Evolutionary conservation across 2,888 invertebrate genomes (phyloP).

Genomic region (Parnassius orleans): DNA sequence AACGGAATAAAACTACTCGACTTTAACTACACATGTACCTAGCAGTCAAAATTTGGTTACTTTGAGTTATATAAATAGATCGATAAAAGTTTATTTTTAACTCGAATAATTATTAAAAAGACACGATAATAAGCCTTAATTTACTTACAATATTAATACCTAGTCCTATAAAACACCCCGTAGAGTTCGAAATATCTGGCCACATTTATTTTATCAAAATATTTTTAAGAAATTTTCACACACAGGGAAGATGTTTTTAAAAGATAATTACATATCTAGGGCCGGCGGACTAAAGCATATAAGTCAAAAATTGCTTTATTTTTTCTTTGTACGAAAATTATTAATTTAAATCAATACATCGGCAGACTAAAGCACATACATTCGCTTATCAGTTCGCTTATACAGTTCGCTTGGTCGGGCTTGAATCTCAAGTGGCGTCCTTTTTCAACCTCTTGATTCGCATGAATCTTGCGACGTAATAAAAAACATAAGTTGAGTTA

Average conservation of each 20-base stretch:
- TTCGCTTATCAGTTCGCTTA: too few relatives aligned
- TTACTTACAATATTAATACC: slow-evolving; percentile 19
- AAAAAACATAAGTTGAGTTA: too few relatives aligned
- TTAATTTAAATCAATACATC: too few relatives aligned
- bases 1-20: slow-evolving; percentile 5
- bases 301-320: too few relatives aligned
- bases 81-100: slow-evolving; percentile 21
- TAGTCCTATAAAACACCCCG: slow-evolving; percentile 19
- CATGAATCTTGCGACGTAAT: too few relatives aligned
- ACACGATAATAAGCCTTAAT: slow-evolving; percentile 28
- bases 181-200: slow-evolving; percentile 7
- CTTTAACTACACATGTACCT: slow-evolving; percentile 6
- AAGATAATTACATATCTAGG: slow-evolving; percentile 6
- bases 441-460: too few relatives aligned
- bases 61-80: slow-evolving; percentile 23
- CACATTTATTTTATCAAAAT: neutral
- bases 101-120: slow-evolving; percentile 27
- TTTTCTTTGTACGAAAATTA: too few relatives aligned
- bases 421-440: too few relatives aligned
- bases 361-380: too few relatives aligned
- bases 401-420: too few relatives aligned
- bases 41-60: slow-evolving; percentile 20
- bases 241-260: slow-evolving; percentile 2
- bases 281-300: too few relatives aligned
- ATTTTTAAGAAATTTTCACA: too few relatives aligned